phyloP scores from a whole-genome alignment of 2,888 invertebrate species.

The Suillia variegata region DNA sequence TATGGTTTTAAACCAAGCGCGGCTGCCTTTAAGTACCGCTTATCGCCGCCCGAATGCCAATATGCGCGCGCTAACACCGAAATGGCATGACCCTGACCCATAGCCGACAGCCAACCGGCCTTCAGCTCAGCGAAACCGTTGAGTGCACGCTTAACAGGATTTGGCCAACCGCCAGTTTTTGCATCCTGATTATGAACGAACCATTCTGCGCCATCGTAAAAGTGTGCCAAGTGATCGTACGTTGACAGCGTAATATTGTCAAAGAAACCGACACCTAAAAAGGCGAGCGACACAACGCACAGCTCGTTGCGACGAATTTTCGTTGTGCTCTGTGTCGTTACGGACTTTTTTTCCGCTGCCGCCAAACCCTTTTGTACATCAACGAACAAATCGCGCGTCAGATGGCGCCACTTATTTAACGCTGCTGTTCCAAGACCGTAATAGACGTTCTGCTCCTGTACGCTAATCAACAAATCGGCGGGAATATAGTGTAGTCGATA shows the following conservation, averaged over 20 bases:
- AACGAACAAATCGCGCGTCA: slow-evolving; percentile 86
- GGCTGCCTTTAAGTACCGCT: slow-evolving; percentile 81
- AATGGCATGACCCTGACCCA: slow-evolving; percentile 98
- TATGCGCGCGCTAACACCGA: slow-evolving; percentile 93
- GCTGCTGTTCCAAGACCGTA: slow-evolving; percentile 77
- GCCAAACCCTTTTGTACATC: slow-evolving; percentile 91
- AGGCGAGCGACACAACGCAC: slow-evolving; percentile 69
- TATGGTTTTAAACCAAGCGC: slow-evolving; percentile 80
- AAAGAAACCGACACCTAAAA: slow-evolving; percentile 74
- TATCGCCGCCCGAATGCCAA: slow-evolving; percentile 77
- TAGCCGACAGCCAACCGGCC: slow-evolving; percentile 95
- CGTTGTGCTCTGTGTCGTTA: too few species aligned
- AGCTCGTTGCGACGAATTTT: slow-evolving; percentile 59
- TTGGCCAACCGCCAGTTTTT: slow-evolving; percentile 90
- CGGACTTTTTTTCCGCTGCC: slow-evolving; percentile 53
- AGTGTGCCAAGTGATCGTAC: slow-evolving; percentile 87
- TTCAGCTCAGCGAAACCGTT: slow-evolving; percentile 77
- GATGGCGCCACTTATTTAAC: slow-evolving; percentile 72
- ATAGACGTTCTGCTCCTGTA: slow-evolving; percentile 80
- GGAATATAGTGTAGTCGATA: slow-evolving; percentile 85
- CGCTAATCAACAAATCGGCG: slow-evolving; percentile 73
- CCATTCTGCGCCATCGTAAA: slow-evolving; percentile 93
- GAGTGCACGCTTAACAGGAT: slow-evolving; percentile 80
- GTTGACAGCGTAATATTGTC: slow-evolving; percentile 80
- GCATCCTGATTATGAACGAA: slow-evolving; percentile 84